Evolutionary conservation across 2,797 vertebrate species (phyloP), one percentile per base, ranked within the genome.

Genomic region (Gymnoscopelus microlampas): DNA sequence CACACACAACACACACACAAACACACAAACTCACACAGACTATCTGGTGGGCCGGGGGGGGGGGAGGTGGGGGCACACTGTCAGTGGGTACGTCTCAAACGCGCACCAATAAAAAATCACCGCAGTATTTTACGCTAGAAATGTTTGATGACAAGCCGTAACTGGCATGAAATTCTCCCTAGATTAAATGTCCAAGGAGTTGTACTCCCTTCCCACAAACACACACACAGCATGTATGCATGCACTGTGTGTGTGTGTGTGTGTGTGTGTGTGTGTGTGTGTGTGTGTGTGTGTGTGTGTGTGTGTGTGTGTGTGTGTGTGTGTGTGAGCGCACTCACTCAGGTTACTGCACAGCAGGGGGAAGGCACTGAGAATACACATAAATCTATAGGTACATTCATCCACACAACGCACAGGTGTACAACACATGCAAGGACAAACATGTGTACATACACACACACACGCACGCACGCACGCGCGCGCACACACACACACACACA

Each of bases 101-200:
- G 82, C 85, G 83, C 56, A 64, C 79, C 85, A 85, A 87, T 89
- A 87, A 89, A 88, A 91, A 80, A 88, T 86, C 14, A 63, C 84
- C 71, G 75, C 83, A 79, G 87, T 87, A 87, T 92, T 94, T 92
- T 90, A 89, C 81, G 80, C 87, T 76, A 78, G 85, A 90, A 89
- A 91, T 71, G 19, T 90, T 88, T 91, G 93, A 94, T 92, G 93
- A 94, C 93, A 94, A 93, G 88, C 85, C 84, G 91, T 92, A 94
- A 94, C 92, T 91, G 87, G 84, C 89, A 78, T 93, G 89, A 94
- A 93, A 94, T 93, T 94, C 93, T 89, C 92, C 67, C 76, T 85
- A 90, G 93, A 94, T 93, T 91, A 93, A 93, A 93, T 92, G 89
- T 94, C 92, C 90, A 60, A 85, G 89, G 90, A 93, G 85, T 74